A percentile compares a stretch with the other conserved stretches of the same genome.
Evolutionary conservation across 2,113 vertebrate species (phyloP).

Genomic region (Oryzias celebensis): DNA sequence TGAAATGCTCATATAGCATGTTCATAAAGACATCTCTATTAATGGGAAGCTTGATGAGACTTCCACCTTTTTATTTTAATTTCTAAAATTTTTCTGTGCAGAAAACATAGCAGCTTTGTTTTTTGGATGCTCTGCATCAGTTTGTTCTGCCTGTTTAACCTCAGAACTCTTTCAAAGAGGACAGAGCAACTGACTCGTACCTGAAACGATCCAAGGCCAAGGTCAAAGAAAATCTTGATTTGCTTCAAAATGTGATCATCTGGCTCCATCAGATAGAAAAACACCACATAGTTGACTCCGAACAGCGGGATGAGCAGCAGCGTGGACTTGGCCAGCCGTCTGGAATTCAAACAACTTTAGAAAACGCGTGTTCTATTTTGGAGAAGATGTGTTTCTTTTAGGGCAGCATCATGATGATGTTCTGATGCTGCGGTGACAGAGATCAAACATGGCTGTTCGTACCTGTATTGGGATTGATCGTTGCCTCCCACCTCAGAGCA

Average conservation of each 20-base stretch:
- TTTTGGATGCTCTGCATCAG: too few species aligned
- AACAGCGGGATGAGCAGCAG: conserved; percentile 92
- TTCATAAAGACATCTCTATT: too few species aligned
- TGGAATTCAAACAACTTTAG: conserved; percentile 47
- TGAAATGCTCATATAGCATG: too few species aligned
- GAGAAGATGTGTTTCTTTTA: too few species aligned
- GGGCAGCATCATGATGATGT: too few species aligned
- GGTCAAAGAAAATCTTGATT: conserved; percentile 88
- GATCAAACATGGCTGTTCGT: background rate
- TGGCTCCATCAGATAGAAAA: conserved; percentile 78
- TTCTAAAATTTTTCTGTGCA: too few species aligned
- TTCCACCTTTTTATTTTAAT: too few species aligned
- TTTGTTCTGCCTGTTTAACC: too few species aligned
- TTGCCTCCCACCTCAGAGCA: conserved; percentile 90
- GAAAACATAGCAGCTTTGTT: too few species aligned
- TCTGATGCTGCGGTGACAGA: background rate
- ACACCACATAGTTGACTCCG: conserved; percentile 89
- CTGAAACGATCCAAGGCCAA: conserved; percentile 92
- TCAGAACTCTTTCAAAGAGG: too few species aligned
- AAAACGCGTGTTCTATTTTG: too few species aligned
- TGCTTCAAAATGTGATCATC: conserved; percentile 58
- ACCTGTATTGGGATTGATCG: conserved; percentile 73
- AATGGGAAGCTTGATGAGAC: too few species aligned
- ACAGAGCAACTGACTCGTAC: conserved; percentile 34
- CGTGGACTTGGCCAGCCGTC: conserved; percentile 92